Base-by-base conservation (phyloP, 64 coral and sea anemone species). In the Anthopleura sola region DNA sequence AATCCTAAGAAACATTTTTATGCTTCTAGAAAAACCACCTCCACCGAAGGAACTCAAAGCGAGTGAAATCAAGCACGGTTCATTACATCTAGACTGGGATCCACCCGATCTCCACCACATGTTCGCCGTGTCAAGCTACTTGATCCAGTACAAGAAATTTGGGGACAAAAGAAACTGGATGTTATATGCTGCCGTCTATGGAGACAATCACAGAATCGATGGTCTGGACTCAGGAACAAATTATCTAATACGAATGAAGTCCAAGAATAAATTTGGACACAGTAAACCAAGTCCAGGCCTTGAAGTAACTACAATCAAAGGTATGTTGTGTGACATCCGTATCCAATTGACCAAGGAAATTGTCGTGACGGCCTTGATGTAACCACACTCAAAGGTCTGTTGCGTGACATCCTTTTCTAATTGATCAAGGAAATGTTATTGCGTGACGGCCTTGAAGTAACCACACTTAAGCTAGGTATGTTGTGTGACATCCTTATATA, bases 111-210 rank as follows among this genome's bases (percentile, higher is more conserved):
- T 95, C 15, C 75, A 83, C 49, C 44, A 83, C 3, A 84, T 92
- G 90, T 95, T 92, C 47, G 47, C 87, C 44, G 87, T 95, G 7
- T 83, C 29, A 21, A 46, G 84, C 31, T 95, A 95, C 33, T 92
- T 71, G 18, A 82, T 95, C 6, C 90, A 95, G 60, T 82, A 86
- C 55, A 95, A 87, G 54, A 75, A 82, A 33, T 95, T 95, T 69
- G 86, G 83, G 44, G 71, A 49, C 28, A 17, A 24, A 19, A 37
- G 6, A 20, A 29, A 49, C 51, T 95, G 93, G 90, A 69, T 62
- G 44, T 78, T 77, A 9, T 95, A 81, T 37, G 49, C 60, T 55
- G 78, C 40, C 5, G 89, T 88, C 24, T 36, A 60, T 24, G 89
- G 60, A 16, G 78, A 91, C 20, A 88, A 88, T 80, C 90, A 95